Evolutionary conservation across 1,140 invertebrate species (phyloP).

Genomic region (Panonychus citri): DNA sequence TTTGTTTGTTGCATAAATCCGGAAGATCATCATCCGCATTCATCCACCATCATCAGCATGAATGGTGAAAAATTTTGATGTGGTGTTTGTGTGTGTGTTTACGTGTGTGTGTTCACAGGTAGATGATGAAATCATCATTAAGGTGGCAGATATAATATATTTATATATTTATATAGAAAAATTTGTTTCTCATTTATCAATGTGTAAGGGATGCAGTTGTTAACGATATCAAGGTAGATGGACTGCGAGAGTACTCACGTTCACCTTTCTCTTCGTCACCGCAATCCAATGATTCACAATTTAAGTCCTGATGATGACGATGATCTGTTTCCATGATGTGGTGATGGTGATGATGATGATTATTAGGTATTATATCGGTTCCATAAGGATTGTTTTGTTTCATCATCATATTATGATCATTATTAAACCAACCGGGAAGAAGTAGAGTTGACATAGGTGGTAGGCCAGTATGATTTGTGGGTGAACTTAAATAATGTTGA

Average conservation of each 20-base stretch:
- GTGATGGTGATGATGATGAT: too few species aligned
- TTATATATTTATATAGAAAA: background rate
- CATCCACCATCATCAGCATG: too few species aligned
- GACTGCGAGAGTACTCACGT: background rate
- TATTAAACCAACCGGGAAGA: slow-evolving; percentile 7
- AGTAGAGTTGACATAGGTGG: slow-evolving; percentile 11
- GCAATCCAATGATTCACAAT: background rate
- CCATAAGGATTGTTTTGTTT: too few species aligned
- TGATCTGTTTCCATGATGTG: background rate
- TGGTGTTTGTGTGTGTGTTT: too few species aligned
- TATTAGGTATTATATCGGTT: too few species aligned
- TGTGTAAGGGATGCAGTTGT: background rate
- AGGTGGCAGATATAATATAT: too few species aligned
- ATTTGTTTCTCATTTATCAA: background rate
- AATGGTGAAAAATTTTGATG: too few species aligned
- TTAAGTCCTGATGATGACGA: background rate
- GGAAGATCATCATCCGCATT: too few species aligned
- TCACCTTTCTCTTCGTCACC: background rate
- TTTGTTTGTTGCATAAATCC: too few species aligned
- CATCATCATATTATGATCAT: too few species aligned
- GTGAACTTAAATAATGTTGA: background rate
- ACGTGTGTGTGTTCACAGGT: too few species aligned
- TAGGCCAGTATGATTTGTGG: slow-evolving; percentile 1
- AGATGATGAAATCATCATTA: too few species aligned
- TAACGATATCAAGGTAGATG: background rate